phyloP scores from a whole-genome alignment of 2,888 invertebrate species.

The Gandaritis pyraliata region DNA sequence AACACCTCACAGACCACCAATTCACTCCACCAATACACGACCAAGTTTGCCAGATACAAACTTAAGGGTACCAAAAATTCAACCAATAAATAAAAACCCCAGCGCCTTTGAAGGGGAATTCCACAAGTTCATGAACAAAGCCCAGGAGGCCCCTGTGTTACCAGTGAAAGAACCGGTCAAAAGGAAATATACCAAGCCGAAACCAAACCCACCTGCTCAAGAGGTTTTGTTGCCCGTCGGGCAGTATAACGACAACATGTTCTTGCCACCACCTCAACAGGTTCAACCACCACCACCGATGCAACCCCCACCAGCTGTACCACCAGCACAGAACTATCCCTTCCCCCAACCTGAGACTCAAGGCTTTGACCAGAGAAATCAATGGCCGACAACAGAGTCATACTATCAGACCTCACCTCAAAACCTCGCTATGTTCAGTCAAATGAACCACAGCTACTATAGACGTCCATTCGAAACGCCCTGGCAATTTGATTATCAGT shows the following conservation, averaged over 20 bases:
- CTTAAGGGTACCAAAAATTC: constrained; percentile 56
- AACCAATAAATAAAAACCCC: constrained; percentile 70
- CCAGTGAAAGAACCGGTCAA: constrained; percentile 1
- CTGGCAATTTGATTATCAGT: constrained; percentile 68
- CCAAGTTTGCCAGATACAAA: constrained; percentile 46
- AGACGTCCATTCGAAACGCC: constrained; percentile 72
- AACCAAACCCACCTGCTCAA: constrained; percentile 27
- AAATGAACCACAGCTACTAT: constrained; percentile 61
- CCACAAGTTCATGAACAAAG: constrained; percentile 67
- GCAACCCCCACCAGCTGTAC: not conserved
- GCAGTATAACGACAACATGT: constrained; percentile 75
- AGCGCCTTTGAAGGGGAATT: constrained; percentile 76
- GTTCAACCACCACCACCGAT: too few species aligned
- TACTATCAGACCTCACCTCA: constrained; percentile 46
- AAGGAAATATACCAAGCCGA: constrained; percentile 24
- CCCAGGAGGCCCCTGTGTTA: constrained; percentile 2
- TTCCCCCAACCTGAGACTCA: constrained; percentile 36
- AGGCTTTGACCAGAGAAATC: constrained; percentile 42
- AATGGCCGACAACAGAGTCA: constrained; percentile 52
- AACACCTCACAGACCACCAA: not conserved
- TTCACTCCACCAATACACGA: constrained; percentile 30
- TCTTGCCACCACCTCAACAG: constrained; percentile 46
- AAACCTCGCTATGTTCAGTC: constrained; percentile 51
- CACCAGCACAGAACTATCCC: constrained; percentile 19
- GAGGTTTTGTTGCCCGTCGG: constrained; percentile 59